These are phyloP conservation scores for Chloroclysta siterata DNA, from an alignment of 2,888 invertebrate genomes.

Conservation along the genomic window DNA sequence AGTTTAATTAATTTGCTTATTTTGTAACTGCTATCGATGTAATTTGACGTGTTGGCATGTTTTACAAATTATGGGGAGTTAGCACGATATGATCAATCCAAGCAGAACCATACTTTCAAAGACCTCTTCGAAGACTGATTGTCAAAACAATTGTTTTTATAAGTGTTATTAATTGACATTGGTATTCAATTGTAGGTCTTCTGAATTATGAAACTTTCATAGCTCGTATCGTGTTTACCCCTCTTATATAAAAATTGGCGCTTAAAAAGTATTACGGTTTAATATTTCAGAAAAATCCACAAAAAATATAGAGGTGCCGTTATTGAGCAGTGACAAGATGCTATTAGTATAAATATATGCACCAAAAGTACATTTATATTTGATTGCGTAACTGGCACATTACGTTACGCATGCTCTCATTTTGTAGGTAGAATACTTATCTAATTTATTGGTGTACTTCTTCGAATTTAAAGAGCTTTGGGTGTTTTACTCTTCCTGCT, in stretches of 20 bases:
- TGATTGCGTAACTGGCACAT: constrained; percentile 36
- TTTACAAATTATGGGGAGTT: constrained; percentile 32
- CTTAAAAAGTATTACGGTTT: constrained; percentile 43
- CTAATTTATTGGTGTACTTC: constrained; percentile 10
- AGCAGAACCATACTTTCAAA: not conserved
- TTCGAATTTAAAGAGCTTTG: constrained; percentile 3
- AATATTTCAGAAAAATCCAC: constrained; percentile 62
- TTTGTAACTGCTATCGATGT: constrained; percentile 44
- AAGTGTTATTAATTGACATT: no score
- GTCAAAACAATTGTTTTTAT: no score
- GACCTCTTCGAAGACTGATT: not conserved
- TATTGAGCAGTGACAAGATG: constrained; percentile 51
- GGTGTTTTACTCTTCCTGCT: not conserved
- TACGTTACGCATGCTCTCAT: constrained; percentile 14
- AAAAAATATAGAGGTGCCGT: constrained; percentile 58
- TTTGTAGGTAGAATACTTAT: constrained; percentile 20
- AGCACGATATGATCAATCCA: constrained; percentile 16
- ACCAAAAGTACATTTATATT: constrained; percentile 34
- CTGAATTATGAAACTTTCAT: not conserved
- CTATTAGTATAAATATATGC: constrained; percentile 33
- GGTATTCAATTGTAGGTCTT: no score
- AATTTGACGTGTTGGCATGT: constrained; percentile 37
- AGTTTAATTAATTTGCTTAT: constrained; percentile 45
- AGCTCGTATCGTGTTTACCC: constrained; percentile 30
- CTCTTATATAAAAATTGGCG: constrained; percentile 12